Evolutionary conservation across 2,888 invertebrate species (phyloP).

Genomic region (Maniola hyperantus): DNA sequence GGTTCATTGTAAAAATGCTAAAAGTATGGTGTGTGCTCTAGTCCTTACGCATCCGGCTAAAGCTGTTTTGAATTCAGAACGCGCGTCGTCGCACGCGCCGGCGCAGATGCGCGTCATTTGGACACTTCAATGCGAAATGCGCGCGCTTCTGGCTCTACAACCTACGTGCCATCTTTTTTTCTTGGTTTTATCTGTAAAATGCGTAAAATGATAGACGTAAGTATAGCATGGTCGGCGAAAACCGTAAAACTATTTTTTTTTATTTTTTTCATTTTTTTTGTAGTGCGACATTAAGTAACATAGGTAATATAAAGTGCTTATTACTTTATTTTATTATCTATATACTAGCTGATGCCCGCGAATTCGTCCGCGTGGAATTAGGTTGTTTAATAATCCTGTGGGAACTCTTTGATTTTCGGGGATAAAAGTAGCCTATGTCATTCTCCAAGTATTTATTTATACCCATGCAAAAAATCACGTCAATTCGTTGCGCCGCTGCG

Average conservation of each 20-base stretch:
- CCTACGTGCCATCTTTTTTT: conserved; percentile 38
- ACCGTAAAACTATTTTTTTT: not conserved
- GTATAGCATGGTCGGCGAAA: not conserved
- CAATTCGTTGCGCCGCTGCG: too few species aligned
- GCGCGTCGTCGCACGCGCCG: conserved; percentile 42
- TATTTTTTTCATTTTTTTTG: too few species aligned
- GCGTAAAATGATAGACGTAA: conserved; percentile 2
- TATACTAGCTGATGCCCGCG: too few species aligned
- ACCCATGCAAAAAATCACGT: not conserved
- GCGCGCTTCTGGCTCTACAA: conserved; percentile 48
- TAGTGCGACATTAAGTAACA: too few species aligned
- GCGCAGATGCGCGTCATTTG: conserved; percentile 73
- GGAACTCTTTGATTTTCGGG: too few species aligned
- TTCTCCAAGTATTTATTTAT: not conserved
- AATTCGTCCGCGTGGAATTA: too few species aligned
- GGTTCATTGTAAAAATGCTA: too few species aligned
- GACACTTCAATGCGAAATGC: conserved; percentile 72
- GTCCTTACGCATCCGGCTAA: conserved; percentile 7
- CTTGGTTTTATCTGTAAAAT: conserved; percentile 18
- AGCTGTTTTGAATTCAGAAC: conserved; percentile 28
- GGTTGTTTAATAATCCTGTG: too few species aligned
- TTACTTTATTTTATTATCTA: too few species aligned
- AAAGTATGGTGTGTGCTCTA: not conserved
- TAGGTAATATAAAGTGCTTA: too few species aligned
- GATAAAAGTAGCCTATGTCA: not conserved